phyloP scores from a whole-genome alignment of 2,888 invertebrate species.

The Ichneumoninae sp. region DNA sequence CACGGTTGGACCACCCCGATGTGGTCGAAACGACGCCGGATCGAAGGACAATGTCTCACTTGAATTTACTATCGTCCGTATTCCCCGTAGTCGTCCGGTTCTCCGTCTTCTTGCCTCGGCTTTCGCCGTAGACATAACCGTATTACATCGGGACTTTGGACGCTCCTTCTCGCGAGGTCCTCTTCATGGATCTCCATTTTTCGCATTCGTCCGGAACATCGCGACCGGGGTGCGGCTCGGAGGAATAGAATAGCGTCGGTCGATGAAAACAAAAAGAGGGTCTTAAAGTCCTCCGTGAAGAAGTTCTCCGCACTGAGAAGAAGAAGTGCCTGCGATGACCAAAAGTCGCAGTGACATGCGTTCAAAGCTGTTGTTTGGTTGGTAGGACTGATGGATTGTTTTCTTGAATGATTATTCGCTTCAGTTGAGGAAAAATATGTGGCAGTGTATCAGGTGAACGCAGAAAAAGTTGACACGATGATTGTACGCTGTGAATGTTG shows the following conservation, averaged over 20 bases:
- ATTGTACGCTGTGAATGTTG: no score
- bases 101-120: constrained; percentile 72
- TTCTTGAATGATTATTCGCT: no score
- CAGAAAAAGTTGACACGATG: no score
- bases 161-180: constrained; percentile 47
- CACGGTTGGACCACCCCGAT: constrained; percentile 77
- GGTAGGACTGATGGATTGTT: no score
- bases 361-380: no score
- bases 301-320: background rate
- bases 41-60: constrained; percentile 77
- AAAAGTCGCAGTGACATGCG: no score
- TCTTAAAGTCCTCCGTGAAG: background rate
- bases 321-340: no score
- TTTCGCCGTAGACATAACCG: constrained; percentile 59
- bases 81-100: constrained; percentile 70
- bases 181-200: background rate
- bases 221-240: no score
- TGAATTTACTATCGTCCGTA: constrained; percentile 77
- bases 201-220: background rate
- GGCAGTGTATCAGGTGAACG: no score
- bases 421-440: no score
- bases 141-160: constrained; percentile 16
- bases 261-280: background rate
- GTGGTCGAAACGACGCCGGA: constrained; percentile 67
- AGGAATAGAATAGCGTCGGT: background rate